A percentile compares a stretch with the other conserved stretches of the same genome.
Conservation (phyloP, 2,797 vertebrate genomes). For the Tokudaia muenninki region DNA sequence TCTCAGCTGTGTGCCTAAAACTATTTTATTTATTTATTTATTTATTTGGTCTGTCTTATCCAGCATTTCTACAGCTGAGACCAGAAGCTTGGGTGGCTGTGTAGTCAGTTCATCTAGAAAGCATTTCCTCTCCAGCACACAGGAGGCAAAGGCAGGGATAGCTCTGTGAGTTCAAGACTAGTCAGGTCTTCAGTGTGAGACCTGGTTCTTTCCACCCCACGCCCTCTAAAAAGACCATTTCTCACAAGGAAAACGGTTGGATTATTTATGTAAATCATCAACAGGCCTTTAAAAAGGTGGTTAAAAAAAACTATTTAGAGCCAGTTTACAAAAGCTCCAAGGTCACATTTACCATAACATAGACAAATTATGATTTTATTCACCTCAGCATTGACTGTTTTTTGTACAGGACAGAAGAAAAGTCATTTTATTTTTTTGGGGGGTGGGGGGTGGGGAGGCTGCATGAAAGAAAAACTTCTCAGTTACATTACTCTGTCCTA, state of each 20-base stretch:
- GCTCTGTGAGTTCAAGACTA: not conserved
- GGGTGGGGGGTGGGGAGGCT: too few relatives aligned
- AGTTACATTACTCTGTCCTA: not conserved
- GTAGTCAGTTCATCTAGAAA: not conserved
- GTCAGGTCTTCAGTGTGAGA: not conserved
- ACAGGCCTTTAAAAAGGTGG: not conserved
- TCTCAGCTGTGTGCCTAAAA: not conserved
- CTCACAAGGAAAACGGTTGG: not conserved
- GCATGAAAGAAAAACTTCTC: constrained; percentile 8
- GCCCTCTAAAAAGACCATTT: not conserved
- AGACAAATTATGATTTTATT: not conserved
- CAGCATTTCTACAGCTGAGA: not conserved
- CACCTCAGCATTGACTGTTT: not conserved
- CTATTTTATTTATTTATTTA: not conserved
- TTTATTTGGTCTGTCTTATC: not conserved
- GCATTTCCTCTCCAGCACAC: not conserved
- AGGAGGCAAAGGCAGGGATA: not conserved
- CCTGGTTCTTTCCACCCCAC: not conserved
- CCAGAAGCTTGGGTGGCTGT: not conserved
- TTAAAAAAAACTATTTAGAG: not conserved
- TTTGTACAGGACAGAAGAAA: not conserved
- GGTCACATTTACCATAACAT: not conserved
- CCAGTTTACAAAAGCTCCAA: not conserved
- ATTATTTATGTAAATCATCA: not conserved
- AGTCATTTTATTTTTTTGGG: not conserved